Conservation (phyloP, 2,113 vertebrate genomes). For the Vanacampus margaritifer region DNA sequence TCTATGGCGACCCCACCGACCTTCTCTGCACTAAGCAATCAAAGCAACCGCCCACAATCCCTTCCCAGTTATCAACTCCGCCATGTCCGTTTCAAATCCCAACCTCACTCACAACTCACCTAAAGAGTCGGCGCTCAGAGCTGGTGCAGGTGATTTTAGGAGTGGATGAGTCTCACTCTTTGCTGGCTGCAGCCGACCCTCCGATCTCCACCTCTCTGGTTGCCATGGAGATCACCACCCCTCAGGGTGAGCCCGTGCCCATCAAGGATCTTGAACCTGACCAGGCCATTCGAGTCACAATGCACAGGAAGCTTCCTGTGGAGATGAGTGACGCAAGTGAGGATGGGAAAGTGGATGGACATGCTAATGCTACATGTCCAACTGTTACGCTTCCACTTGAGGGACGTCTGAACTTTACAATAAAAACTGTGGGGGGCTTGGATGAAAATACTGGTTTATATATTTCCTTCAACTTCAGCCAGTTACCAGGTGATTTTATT, state of each 20-base stretch:
- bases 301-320: slow-evolving; percentile 44
- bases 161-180: slow-evolving; percentile 48
- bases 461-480: slow-evolving; percentile 66
- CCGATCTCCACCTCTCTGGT: slow-evolving; percentile 71
- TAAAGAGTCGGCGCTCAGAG: slow-evolving; percentile 53
- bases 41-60: neutral
- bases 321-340: neutral
- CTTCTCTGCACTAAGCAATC: slow-evolving; percentile 59
- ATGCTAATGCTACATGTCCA: slow-evolving; percentile 23
- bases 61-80: neutral
- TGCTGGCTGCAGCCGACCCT: slow-evolving; percentile 52
- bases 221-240: slow-evolving; percentile 73
- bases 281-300: slow-evolving; percentile 62
- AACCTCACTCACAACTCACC: slow-evolving; percentile 40
- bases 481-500: slow-evolving; percentile 57
- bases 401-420: slow-evolving; percentile 61
- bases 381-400: slow-evolving; percentile 37
- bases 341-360: neutral
- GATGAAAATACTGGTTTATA: slow-evolving; percentile 68
- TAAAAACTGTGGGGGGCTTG: slow-evolving; percentile 49
- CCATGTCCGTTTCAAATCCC: slow-evolving; percentile 67
- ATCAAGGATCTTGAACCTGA: slow-evolving; percentile 62
- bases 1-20: slow-evolving; percentile 57
- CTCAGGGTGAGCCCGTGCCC: slow-evolving; percentile 61
- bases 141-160: slow-evolving; percentile 70